A percentile compares a stretch with the other conserved stretches of the same genome.
Conservation (phyloP, 2,797 vertebrate species). For the Dicrostonyx torquatus region DNA sequence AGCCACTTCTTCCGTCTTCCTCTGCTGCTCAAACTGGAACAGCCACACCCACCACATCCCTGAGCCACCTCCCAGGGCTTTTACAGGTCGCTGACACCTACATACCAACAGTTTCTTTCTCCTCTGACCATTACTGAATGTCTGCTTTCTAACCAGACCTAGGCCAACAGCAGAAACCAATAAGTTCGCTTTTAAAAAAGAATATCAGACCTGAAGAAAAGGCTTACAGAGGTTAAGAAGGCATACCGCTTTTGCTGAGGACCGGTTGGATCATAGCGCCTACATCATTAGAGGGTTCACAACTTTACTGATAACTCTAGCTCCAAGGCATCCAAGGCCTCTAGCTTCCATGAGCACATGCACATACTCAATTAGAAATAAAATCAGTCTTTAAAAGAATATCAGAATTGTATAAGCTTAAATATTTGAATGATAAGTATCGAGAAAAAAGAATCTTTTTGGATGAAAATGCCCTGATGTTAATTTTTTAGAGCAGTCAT, state of each 20-base stretch:
- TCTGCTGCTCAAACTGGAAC: not conserved
- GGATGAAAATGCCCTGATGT: not conserved
- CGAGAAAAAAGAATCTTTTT: not conserved
- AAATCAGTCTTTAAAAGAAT: not conserved
- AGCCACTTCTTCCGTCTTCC: not conserved
- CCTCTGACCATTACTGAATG: not conserved
- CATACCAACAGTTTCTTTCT: not conserved
- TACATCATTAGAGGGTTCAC: too few species aligned
- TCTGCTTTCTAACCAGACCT: not conserved
- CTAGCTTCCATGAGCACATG: not conserved
- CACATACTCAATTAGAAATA: not conserved
- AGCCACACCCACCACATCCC: not conserved
- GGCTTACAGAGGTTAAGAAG: not conserved
- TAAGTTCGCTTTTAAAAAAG: not conserved
- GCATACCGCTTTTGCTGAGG: not conserved
- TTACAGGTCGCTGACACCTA: not conserved
- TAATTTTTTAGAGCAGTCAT: slow-evolving; percentile 21
- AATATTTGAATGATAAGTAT: not conserved
- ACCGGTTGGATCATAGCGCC: not conserved
- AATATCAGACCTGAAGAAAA: not conserved
- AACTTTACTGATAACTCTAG: not conserved
- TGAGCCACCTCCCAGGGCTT: not conserved
- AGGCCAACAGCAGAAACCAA: not conserved
- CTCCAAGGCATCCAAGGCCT: not conserved
- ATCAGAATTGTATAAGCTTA: slow-evolving; percentile 17